Percentiles rank a stretch among this genome's conserved stretches.
Conservation (phyloP, 2,797 vertebrate species). For the Remorina albescens region DNA sequence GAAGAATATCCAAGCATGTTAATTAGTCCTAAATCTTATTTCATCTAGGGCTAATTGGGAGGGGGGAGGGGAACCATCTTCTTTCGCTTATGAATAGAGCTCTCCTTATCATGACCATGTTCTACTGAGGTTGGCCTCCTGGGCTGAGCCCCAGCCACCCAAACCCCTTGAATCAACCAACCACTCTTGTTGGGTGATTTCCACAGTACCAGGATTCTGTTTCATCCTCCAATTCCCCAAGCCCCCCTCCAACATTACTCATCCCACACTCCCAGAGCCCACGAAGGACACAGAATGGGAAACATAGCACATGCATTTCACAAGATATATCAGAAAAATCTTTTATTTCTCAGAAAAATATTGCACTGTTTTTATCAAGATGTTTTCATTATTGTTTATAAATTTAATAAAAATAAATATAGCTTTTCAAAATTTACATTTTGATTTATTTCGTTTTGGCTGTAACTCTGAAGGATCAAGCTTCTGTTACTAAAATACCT, state of each 20-base stretch:
- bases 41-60: constrained; percentile 12
- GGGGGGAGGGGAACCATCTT: constrained; percentile 6
- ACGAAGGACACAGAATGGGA: constrained; percentile 1
- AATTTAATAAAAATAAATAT: too few species aligned
- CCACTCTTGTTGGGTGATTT: constrained; percentile 19
- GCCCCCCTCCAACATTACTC: neutral
- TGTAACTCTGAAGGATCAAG: too few species aligned
- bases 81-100: constrained; percentile 38
- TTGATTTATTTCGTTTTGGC: too few species aligned
- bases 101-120: constrained; percentile 26
- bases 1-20: neutral
- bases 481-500: too few species aligned
- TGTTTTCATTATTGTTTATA: too few species aligned
- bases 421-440: too few species aligned
- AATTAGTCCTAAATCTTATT: constrained; percentile 41
- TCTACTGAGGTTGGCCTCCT: constrained; percentile 9
- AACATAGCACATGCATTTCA: neutral
- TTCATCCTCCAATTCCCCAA: constrained; percentile 29
- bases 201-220: constrained; percentile 25
- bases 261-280: too few species aligned
- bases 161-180: neutral
- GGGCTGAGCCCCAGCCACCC: constrained; percentile 24
- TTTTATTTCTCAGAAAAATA: neutral
- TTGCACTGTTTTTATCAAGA: too few species aligned
- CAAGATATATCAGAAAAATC: neutral